Evolutionary conservation across 2,888 invertebrate genomes (phyloP), one percentile per base, ranked within the genome.

Genomic region (Uloborus plumipes): DNA sequence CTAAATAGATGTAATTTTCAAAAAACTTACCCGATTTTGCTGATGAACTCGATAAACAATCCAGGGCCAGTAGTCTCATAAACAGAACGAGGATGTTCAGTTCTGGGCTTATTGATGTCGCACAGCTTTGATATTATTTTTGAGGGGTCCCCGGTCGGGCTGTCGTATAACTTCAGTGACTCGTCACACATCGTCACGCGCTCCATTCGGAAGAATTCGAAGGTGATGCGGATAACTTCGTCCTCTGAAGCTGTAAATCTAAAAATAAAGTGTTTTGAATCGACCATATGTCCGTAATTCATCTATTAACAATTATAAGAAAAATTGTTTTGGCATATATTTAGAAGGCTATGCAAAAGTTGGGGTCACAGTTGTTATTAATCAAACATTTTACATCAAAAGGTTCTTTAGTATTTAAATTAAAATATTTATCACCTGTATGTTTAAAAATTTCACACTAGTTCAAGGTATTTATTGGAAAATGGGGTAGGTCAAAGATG

Each of bases 51-150:
- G 14, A 86, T 76, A n/a, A 86, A 83, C 11, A 86, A 76, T 1
- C 77, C 78, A 14, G 85, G 84, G 13, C 85, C 85, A 13, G 84
- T 77, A n/a, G 83, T 85, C 20, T 83, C 85, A 53, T 85, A 86
- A 6, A 76, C 65, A 22, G 85, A 73, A n/a, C 79, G 51, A 0
- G 84, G 84, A 15, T 78, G 84, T 39, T 84, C 84, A 0, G 84
- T 84, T 14, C 84, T 59, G 0, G 86, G 86, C 62, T 77, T 72
- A 61, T 86, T 86, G 1, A 96, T 96, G 89, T 97, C 96, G 89
- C 97, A 97, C 90, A 97, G 96, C 0, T 96, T 96, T 89, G 96
- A 96, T 88, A 96, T 95, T 87, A 97, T 96, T 86, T 93, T 92
- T 0, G 96, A 94, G 85, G 96, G 95, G 88, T 96, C 96, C 7